Conservation (phyloP, 30 jellyfish, hydroid and myxozoan species). For the Hydractinia echinata region DNA sequence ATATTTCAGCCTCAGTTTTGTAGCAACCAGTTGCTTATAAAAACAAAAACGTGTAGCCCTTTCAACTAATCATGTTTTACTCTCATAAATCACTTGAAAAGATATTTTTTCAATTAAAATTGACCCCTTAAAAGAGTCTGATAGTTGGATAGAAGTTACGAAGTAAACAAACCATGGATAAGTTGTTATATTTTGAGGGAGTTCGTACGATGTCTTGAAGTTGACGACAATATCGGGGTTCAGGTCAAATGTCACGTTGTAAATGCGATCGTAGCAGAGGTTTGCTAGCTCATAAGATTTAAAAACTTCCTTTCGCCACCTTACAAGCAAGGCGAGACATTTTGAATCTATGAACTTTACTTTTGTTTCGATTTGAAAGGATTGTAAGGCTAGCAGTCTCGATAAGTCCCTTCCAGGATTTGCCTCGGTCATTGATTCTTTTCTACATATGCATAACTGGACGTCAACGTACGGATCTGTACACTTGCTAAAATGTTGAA, state of each 20-base stretch:
- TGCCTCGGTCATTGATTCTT: constrained; percentile 59
- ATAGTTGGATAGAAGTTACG: constrained; percentile 60
- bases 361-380: constrained; percentile 47
- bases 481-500: constrained; percentile 86
- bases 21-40: too few species aligned
- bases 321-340: constrained; percentile 65
- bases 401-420: constrained; percentile 86
- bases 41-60: too few species aligned
- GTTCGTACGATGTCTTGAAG: constrained; percentile 28
- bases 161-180: constrained; percentile 80
- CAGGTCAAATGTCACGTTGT: constrained; percentile 50
- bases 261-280: constrained; percentile 68
- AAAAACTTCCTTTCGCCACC: constrained; percentile 53
- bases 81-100: neutral
- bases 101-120: neutral
- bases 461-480: constrained; percentile 61
- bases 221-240: neutral
- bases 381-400: constrained; percentile 47
- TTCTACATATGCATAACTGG: constrained; percentile 83
- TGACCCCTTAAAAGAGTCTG: neutral
- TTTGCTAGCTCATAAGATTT: constrained; percentile 73
- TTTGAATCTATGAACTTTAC: constrained; percentile 66
- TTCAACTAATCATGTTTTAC: too few species aligned
- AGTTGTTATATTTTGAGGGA: constrained; percentile 56
- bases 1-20: too few species aligned